Evolutionary conservation across 1,140 invertebrate species (phyloP).

Genomic region (Helicoverpa armigera): DNA sequence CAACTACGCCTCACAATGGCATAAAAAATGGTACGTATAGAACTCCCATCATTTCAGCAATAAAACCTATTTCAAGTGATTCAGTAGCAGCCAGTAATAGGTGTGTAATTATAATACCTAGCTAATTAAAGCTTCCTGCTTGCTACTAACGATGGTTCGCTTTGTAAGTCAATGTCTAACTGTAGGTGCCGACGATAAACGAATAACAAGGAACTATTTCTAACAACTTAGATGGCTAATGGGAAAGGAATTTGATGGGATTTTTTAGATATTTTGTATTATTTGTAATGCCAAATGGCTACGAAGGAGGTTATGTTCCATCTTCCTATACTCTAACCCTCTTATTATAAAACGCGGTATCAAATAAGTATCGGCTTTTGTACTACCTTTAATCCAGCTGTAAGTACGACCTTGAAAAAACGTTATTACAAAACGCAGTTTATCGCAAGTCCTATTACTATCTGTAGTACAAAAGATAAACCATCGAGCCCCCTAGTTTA

Average conservation of each 20-base stretch:
- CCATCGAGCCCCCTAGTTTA: too few relatives aligned
- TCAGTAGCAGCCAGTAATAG: not conserved
- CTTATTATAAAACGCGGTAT: too few relatives aligned
- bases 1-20: not conserved
- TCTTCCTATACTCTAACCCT: too few relatives aligned
- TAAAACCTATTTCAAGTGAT: not conserved
- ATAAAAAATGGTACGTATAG: not conserved
- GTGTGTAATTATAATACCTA: constrained; percentile 20
- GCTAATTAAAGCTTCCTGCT: constrained; percentile 29
- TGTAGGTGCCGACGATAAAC: not conserved
- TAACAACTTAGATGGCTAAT: not conserved
- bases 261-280: not conserved
- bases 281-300: too few relatives aligned
- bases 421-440: too few relatives aligned
- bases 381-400: too few relatives aligned
- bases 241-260: not conserved
- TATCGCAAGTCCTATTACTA: too few relatives aligned
- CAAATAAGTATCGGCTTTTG: too few relatives aligned
- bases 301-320: too few relatives aligned
- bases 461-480: too few relatives aligned
- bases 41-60: too few relatives aligned
- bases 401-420: too few relatives aligned
- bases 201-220: not conserved
- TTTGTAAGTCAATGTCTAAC: constrained; percentile 34
- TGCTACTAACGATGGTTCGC: constrained; percentile 1